Base-by-base conservation (phyloP, 2,888 invertebrate genomes). In the Ormyrus rosae region DNA sequence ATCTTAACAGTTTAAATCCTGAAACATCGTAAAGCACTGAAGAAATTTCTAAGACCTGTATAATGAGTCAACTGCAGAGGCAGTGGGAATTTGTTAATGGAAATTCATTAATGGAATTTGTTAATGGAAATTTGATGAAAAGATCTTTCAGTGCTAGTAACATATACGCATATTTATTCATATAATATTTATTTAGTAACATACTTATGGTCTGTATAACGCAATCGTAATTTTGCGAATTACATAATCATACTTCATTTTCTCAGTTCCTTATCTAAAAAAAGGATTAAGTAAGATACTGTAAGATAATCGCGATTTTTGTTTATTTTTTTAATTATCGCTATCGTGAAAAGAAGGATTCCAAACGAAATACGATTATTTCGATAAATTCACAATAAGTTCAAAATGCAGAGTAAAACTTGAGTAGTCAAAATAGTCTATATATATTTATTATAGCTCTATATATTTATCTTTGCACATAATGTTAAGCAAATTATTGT, bases 1-100 rank as follows among this genome's bases (percentile, higher is more conserved):
- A 92, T 85, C 91, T 91, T 78, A 93, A 92, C 81, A 89, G 86
- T 73, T 82, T 86, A 55, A 53, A 76, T 50, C 65, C 11, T 45
- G 9, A 78, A 45, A 69, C 13, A 61, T 9, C 51, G 5, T 68
- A 72, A 80, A 83, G 64, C 71, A 69, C 82, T 74, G 64, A 19
- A n/a, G 11, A 74, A 19, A 71, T 68, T 46, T 65, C 13, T 74
- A 55, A 50, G 51, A 34, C n/a, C 46, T 71, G 67, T 51, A 8
- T 48, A 34, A 70, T 60, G 19, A 71, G 19, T 71, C 60, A 70
- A 34, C 7, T 64, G 10, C n/a, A 58, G 19, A 50, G 45, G 19
- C 78, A 79, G 7, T 13, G 60, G 6, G 70, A 69, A 34, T 65
- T 50, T 6, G 50, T 45, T 5, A 53, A 60, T 48, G 51, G 60